Conservation (phyloP, 1,140 invertebrate species). For the Lycorma delicatula region DNA sequence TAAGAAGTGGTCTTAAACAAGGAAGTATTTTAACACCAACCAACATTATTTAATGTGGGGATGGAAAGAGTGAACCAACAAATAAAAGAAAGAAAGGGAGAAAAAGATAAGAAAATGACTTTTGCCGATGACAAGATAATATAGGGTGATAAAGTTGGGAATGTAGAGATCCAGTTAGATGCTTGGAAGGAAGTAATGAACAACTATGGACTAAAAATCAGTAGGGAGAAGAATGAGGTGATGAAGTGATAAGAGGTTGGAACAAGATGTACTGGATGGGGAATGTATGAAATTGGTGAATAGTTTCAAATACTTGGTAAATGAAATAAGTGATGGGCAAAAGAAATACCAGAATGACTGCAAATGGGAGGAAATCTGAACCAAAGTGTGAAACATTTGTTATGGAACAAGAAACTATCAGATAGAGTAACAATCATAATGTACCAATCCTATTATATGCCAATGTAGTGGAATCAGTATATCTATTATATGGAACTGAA, state of each 20-base stretch:
- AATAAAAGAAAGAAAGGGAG: no score
- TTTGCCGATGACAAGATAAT: no score
- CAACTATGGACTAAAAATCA: background rate
- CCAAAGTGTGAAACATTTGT: background rate
- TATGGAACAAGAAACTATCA: background rate
- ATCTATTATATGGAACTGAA: background rate
- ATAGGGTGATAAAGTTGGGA: background rate
- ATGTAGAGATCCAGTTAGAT: conserved; percentile 1
- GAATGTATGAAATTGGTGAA: background rate
- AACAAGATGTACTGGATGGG: background rate
- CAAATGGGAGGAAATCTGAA: background rate
- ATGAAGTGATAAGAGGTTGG: background rate
- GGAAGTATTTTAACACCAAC: no score
- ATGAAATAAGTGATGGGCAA: background rate
- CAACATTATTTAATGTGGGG: no score
- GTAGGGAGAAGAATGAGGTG: background rate
- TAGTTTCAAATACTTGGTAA: background rate
- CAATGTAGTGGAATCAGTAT: no score
- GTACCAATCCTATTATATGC: background rate
- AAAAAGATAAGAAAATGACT: no score
- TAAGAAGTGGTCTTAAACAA: no score
- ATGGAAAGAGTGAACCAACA: no score
- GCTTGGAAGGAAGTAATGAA: background rate
- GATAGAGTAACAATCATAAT: background rate
- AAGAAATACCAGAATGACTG: background rate